Base-by-base conservation (phyloP, 2,113 vertebrate genomes). In the Ascaphus truei region DNA sequence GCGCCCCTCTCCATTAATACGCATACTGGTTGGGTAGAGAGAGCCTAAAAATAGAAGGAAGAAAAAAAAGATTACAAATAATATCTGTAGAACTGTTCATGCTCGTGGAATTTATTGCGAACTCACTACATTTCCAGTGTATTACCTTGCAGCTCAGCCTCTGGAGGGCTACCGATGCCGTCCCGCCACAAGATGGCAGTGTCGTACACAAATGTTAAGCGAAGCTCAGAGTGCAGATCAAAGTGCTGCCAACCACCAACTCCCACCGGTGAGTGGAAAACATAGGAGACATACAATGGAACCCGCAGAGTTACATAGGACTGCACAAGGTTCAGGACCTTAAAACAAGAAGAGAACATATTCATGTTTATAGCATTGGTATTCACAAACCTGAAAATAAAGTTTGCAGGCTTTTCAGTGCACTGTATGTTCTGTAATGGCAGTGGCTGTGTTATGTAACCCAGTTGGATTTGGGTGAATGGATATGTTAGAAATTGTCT, bases 131-230 rank as follows among this genome's bases (percentile, higher is more conserved):
- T 53, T n/a, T 16, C 3, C 6, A 22, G 33, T 4, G 3, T 71
- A 84, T 9, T 53, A 92, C 96, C 96, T 83, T 94, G 94, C 5
- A 98, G 87, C 52, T 96, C 93, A 0, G 94, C 94, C 64, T 93
- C 93, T 0, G 95, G 93, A 0, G 94, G 95, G 76, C 96, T 98
- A 3, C 94, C 89, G 1, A 98, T 90, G 1, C 96, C 96, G 0
- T 98, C 94, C 60, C 76, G 89, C 96, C 96, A 98, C 80, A 98
- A 85, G 80, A 98, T 96, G 85, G 96, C 95, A 12, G 96, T 98
- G 86, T 98, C 96, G 15, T 98, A 98, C 77, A 98, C 96, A 1
- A 98, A 98, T 15, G 96, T 98, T 26, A 98, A 88, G 1, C 93
- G 90, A 0, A 98, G 91, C 82, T 98, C 95, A 0, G 96, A 94